Evolutionary conservation across 2,113 vertebrate genomes (phyloP), one percentile per base, ranked within the genome.

Genomic region (Galeopterus variegatus): DNA sequence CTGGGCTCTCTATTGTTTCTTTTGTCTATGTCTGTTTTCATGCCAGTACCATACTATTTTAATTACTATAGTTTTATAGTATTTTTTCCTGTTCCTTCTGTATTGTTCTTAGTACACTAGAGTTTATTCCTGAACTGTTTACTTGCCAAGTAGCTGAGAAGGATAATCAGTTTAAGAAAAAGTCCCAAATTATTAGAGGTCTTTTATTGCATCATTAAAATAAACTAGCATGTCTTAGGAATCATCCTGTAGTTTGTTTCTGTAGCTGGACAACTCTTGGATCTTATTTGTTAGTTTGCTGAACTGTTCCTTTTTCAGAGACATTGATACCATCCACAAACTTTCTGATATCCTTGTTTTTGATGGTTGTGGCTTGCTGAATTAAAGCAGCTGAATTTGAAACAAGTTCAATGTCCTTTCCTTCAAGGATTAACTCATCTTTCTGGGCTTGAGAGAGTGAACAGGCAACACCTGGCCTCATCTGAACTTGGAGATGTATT

Each of bases 291-390:
- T 98, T 98, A 67, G 98, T 96, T 97, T 98, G 98, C 96, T 99
- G 98, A 79, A 99, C 99, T 95, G 99, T 99, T 97, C 99, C 99
- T 96, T 99, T 99, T 98, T 99, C 99, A 0, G 99, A 99, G 92
- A 99, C 98, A 60, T 99, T 99, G 97, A 99, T 99, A 85, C 99
- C 99, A 33, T 99, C 99, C 99, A 99, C 98, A 98, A 99, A 99
- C 93, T 99, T 99, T 65, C 99, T 98, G 98, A 99, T 99, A 99
- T 99, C 99, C 98, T 99, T 99, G 97, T 99, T 99, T 99, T 99
- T 99, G 91, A 99, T 99, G 87, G 99, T 99, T 91, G 99, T 99
- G 91, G 99, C 99, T 98, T 99, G 99, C 98, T 99, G 99, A 98
- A 99, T 99, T 98, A 99, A 99, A 98, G 99, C 99, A 97, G 99